These are phyloP conservation scores for Ceyx erithaca DNA, from an alignment of 2,797 vertebrate species.

Conservation along the genomic window DNA sequence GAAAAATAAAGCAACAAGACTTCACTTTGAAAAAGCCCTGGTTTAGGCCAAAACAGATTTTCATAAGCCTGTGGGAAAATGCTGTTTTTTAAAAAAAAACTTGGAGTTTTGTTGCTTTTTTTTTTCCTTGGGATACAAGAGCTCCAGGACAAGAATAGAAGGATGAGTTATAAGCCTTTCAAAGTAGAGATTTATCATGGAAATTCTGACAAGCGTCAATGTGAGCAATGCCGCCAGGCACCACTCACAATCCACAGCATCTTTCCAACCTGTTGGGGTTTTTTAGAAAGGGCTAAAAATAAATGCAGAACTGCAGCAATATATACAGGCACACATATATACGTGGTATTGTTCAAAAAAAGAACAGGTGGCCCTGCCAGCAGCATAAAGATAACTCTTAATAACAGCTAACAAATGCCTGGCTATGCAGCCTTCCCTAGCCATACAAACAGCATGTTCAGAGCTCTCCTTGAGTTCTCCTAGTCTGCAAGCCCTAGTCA, in stretches of 20 bases:
- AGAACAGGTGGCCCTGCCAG: conserved; percentile 42
- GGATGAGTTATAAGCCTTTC: conserved; percentile 44
- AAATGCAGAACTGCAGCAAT: conserved; percentile 55
- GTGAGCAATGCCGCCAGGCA: conserved; percentile 57
- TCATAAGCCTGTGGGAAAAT: background rate
- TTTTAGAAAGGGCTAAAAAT: conserved; percentile 67
- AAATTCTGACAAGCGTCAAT: conserved; percentile 63
- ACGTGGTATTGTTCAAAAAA: conserved; percentile 37
- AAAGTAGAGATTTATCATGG: conserved; percentile 63
- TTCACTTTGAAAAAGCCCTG: background rate
- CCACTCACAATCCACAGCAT: conserved; percentile 43
- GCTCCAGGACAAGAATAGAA: conserved; percentile 48
- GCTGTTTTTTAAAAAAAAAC: background rate
- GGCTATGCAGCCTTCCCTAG: background rate
- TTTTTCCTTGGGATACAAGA: background rate
- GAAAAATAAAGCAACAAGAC: background rate
- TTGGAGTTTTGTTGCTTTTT: background rate
- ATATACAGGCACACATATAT: background rate
- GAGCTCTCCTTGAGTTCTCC: background rate
- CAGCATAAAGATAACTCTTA: conserved; percentile 23
- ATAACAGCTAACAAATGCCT: background rate
- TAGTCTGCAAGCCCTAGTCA: background rate
- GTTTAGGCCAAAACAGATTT: background rate
- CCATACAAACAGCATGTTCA: background rate
- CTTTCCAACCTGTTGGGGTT: conserved; percentile 29